A percentile compares a stretch with the other conserved stretches of the same genome.
Conservation (phyloP, 2,888 invertebrate species). For the Sepiola atlantica region DNA sequence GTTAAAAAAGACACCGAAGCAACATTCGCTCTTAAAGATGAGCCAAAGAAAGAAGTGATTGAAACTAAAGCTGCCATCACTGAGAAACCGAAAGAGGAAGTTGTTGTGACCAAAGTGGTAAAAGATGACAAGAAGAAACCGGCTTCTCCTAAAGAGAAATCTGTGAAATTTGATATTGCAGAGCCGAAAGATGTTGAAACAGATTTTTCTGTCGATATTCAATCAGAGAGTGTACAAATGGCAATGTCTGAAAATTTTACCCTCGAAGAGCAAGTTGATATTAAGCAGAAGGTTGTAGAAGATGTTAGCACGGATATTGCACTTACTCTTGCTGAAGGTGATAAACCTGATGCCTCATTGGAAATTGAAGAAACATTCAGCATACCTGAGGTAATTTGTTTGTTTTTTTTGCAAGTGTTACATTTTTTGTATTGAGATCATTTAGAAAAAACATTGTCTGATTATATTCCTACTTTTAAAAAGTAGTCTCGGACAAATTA, state of each 20-base stretch:
- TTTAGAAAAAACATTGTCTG: neutral
- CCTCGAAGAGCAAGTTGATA: neutral
- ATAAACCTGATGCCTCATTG: slow-evolving; percentile 13
- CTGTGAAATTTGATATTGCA: neutral
- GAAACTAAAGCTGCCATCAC: slow-evolving; percentile 67
- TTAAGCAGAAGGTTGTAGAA: neutral
- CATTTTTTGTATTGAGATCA: neutral
- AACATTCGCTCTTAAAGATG: slow-evolving; percentile 51
- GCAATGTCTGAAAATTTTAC: neutral
- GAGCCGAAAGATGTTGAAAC: slow-evolving; percentile 41
- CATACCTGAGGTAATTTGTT: slow-evolving; percentile 38
- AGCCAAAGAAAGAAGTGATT: slow-evolving; percentile 78
- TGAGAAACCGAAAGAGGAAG: slow-evolving; percentile 48
- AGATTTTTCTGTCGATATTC: slow-evolving; percentile 42
- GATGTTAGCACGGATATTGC: slow-evolving; percentile 35
- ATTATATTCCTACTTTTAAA: neutral
- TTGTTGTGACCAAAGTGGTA: neutral
- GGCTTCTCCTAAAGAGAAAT: slow-evolving; percentile 58
- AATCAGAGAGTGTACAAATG: neutral
- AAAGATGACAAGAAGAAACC: neutral
- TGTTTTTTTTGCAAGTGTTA: slow-evolving; percentile 32
- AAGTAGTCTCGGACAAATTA: too few species aligned
- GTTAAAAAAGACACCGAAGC: slow-evolving; percentile 54
- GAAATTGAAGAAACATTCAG: slow-evolving; percentile 34
- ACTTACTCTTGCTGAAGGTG: slow-evolving; percentile 42